Percentiles rank a stretch among this genome's conserved stretches.
phyloP scores from a whole-genome alignment of 2,113 vertebrate genomes.

The Numenius arquata region DNA sequence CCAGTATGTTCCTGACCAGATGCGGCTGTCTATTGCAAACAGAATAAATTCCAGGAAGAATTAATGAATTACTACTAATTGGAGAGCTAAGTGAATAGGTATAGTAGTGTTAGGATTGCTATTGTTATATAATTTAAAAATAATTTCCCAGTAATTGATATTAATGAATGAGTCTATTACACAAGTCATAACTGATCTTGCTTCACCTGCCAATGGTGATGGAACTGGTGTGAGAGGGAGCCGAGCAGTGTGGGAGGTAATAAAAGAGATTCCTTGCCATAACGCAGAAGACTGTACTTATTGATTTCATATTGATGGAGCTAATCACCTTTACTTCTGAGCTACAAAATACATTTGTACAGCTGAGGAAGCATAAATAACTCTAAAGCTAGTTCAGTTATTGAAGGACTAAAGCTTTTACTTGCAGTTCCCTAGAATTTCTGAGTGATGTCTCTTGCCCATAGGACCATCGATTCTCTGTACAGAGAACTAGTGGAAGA shows the following conservation, averaged over 20 bases:
- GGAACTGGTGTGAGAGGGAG: neutral
- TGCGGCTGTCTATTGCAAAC: neutral
- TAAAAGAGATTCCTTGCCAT: neutral
- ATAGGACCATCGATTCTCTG: conserved; percentile 82
- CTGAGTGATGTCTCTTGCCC: neutral
- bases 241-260: neutral
- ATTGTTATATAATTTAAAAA: conserved; percentile 33
- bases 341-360: neutral
- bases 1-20: neutral
- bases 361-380: neutral
- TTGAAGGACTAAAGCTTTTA: neutral
- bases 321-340: neutral
- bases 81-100: conserved; percentile 33
- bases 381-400: neutral
- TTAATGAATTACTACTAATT: conserved; percentile 32
- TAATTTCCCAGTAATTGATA: conserved; percentile 46
- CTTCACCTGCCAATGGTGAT: neutral
- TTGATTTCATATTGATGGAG: neutral
- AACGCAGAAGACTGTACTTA: neutral
- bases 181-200: conserved; percentile 36
- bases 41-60: conserved; percentile 26
- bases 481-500: conserved; percentile 80
- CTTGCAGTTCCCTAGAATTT: neutral
- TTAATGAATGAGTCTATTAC: conserved; percentile 25
- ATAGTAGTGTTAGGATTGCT: neutral